A percentile compares a stretch with the other conserved stretches of the same genome.
Evolutionary conservation across 1,140 invertebrate species (phyloP).

Genomic region (Leucophenga varia): DNA sequence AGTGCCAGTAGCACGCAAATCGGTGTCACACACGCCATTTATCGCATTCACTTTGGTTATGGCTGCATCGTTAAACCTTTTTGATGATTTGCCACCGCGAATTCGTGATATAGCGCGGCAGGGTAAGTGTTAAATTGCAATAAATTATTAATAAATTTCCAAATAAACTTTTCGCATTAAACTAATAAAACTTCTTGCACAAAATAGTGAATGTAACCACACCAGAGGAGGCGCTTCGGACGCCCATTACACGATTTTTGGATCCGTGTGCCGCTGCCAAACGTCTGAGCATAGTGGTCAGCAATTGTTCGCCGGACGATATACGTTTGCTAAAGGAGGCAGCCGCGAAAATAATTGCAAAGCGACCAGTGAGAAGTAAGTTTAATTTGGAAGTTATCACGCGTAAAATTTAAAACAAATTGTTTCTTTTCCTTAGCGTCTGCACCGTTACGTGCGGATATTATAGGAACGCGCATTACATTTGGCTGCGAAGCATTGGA

Average conservation of each 20-base stretch:
- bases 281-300: constrained; percentile 22
- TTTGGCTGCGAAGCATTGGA: constrained; percentile 68
- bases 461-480: constrained; percentile 51
- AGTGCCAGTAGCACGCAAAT: constrained; percentile 10
- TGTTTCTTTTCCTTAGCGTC: too few species aligned
- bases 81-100: constrained; percentile 32
- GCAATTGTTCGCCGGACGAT: constrained; percentile 37
- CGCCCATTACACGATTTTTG: constrained; percentile 27
- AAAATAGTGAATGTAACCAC: constrained; percentile 30
- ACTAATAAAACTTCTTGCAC: constrained; percentile 3
- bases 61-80: constrained; percentile 35
- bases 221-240: constrained; percentile 33
- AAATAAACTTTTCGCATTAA: constrained; percentile 15
- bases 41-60: too few species aligned
- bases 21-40: constrained; percentile 3
- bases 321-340: constrained; percentile 42
- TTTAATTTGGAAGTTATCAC: too few species aligned
- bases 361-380: constrained; percentile 26
- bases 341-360: constrained; percentile 42
- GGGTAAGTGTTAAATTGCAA: constrained; percentile 19
- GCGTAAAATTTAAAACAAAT: too few species aligned
- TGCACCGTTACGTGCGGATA: neutral
- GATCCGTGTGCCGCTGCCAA: constrained; percentile 20
- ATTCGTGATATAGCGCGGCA: constrained; percentile 27
- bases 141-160: too few species aligned